Evolutionary conservation across 2,888 invertebrate genomes (phyloP).

Genomic region (Noctua fimbriata): DNA sequence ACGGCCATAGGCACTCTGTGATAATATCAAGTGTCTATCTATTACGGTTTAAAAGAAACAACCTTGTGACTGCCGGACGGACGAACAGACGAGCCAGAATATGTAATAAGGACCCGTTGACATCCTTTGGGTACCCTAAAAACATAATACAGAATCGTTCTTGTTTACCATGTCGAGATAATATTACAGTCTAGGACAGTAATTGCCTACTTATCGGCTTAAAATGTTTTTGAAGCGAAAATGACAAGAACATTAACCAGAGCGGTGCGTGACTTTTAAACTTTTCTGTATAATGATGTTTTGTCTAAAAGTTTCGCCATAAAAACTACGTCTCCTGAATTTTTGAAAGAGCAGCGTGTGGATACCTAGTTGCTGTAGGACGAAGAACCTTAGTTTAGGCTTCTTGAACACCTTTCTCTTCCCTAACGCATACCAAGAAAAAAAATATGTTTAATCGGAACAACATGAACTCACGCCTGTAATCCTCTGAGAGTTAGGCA

Average conservation of each 20-base stretch:
- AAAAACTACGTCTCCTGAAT: slow-evolving; percentile 25
- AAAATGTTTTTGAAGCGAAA: slow-evolving; percentile 29
- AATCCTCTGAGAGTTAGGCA: no score
- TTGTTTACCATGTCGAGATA: not conserved
- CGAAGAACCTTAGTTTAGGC: not conserved
- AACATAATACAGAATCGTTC: not conserved
- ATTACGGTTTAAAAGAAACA: not conserved
- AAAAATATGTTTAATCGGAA: not conserved
- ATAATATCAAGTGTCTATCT: not conserved
- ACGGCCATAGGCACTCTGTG: no score
- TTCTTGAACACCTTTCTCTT: not conserved
- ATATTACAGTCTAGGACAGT: not conserved
- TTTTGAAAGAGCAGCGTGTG: not conserved
- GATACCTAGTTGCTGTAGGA: not conserved
- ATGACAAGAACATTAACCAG: slow-evolving; percentile 17
- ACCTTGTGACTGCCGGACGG: not conserved
- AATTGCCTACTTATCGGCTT: not conserved
- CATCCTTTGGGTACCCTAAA: not conserved
- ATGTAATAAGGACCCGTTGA: not conserved
- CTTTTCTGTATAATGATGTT: slow-evolving; percentile 19
- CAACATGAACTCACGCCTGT: not conserved
- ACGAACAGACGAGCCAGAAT: not conserved
- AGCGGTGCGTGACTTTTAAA: slow-evolving; percentile 11
- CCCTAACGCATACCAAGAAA: not conserved
- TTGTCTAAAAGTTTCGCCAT: slow-evolving; percentile 36